Conservation (phyloP, 2,888 invertebrate species). For the Tenthredo distinguenda region DNA sequence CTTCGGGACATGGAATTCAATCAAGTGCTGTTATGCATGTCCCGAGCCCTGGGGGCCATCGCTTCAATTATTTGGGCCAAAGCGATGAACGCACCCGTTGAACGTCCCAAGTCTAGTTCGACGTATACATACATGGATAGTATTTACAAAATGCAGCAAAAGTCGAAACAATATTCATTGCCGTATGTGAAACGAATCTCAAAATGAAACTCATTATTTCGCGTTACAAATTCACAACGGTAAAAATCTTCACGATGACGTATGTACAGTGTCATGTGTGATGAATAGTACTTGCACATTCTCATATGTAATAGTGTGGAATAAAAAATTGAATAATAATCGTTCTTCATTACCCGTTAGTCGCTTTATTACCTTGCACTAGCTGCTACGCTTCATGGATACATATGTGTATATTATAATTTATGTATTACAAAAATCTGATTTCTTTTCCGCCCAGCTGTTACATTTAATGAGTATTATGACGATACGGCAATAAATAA, state of each 20-base stretch:
- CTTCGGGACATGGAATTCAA: constrained; percentile 71
- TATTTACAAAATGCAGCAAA: neutral
- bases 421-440: neutral
- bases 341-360: neutral
- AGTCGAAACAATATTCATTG: neutral
- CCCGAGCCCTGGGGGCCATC: constrained; percentile 69
- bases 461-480: neutral
- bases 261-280: neutral
- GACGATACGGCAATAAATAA: neutral
- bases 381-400: neutral
- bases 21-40: constrained; percentile 70
- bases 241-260: neutral
- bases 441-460: neutral
- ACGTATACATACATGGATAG: constrained; percentile 63
- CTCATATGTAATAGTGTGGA: neutral
- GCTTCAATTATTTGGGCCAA: constrained; percentile 73
- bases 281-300: neutral
- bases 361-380: neutral
- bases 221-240: neutral
- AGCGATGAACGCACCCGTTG: constrained; percentile 68
- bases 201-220: neutral
- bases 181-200: neutral
- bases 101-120: constrained; percentile 67
- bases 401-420: neutral
- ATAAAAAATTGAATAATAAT: constrained; percentile 13